phyloP scores from a whole-genome alignment of 2,113 vertebrate species.

The Ifrita kowaldi region DNA sequence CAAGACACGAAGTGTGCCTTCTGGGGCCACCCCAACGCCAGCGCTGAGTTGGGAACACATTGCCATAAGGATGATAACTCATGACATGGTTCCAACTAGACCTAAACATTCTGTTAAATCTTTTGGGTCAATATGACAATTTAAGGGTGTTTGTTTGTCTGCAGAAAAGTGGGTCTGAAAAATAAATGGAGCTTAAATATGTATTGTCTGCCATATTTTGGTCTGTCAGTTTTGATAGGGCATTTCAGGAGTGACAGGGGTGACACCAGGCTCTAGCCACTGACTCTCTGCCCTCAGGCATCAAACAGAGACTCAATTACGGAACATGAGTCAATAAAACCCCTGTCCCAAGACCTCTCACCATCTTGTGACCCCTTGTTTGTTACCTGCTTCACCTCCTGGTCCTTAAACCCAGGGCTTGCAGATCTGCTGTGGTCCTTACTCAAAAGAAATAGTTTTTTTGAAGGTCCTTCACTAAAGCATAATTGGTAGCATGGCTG shows the following conservation, averaged over 20 bases:
- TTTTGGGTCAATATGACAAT: background rate
- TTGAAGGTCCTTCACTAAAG: background rate
- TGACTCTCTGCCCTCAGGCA: background rate
- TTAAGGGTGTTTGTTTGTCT: background rate
- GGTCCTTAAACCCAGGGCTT: background rate
- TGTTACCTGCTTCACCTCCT: background rate
- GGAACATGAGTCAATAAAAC: background rate
- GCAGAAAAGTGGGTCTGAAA: background rate
- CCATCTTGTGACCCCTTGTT: background rate
- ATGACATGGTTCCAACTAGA: background rate
- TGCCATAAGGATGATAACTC: background rate
- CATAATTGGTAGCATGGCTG: background rate
- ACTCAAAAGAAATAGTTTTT: background rate
- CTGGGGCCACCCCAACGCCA: background rate
- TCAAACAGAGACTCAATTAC: background rate
- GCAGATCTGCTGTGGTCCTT: background rate
- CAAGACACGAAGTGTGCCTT: background rate
- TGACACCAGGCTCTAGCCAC: background rate
- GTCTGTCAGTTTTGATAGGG: background rate
- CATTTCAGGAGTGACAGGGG: background rate
- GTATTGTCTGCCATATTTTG: background rate
- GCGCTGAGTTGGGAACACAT: rapidly evolving
- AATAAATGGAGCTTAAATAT: background rate
- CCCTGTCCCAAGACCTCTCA: background rate
- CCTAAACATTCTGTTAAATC: background rate